Conservation (phyloP, 2,113 vertebrate species). For the Corythoichthys haematopterus region DNA sequence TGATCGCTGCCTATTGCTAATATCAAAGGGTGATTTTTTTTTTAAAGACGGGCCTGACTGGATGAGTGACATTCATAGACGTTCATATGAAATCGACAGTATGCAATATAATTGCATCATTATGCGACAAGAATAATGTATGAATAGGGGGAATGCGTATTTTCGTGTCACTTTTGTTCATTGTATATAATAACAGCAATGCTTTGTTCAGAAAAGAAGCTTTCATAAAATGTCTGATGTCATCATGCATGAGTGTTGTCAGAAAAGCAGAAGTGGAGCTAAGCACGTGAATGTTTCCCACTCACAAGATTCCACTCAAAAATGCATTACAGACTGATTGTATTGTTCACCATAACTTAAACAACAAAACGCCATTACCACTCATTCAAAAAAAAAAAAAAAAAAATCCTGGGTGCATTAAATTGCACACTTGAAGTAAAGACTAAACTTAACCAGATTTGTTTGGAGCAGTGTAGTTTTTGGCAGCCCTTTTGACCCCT, state of each 20-base stretch:
- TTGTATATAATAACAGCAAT: constrained; percentile 60
- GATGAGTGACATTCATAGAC: background rate
- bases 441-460: no score
- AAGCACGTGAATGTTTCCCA: no score
- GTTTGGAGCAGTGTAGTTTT: no score
- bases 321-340: no score
- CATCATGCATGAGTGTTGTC: background rate
- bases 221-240: constrained; percentile 23
- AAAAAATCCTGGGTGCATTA: background rate
- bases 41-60: background rate
- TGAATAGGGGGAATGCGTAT: constrained; percentile 42
- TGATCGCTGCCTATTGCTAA: background rate
- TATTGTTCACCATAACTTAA: background rate
- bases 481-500: no score
- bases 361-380: no score
- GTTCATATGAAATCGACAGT: background rate
- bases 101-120: background rate
- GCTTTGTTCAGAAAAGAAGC: constrained; percentile 51
- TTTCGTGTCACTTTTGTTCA: constrained; percentile 55
- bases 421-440: no score
- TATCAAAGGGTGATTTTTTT: constrained; percentile 8
- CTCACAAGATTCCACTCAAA: background rate
- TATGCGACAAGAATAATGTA: constrained; percentile 22
- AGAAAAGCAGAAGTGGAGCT: constrained; percentile 23
- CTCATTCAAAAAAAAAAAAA: no score